Conservation (phyloP, 64 coral and sea anemone species). For the Dendrophyllia cribrosa region DNA sequence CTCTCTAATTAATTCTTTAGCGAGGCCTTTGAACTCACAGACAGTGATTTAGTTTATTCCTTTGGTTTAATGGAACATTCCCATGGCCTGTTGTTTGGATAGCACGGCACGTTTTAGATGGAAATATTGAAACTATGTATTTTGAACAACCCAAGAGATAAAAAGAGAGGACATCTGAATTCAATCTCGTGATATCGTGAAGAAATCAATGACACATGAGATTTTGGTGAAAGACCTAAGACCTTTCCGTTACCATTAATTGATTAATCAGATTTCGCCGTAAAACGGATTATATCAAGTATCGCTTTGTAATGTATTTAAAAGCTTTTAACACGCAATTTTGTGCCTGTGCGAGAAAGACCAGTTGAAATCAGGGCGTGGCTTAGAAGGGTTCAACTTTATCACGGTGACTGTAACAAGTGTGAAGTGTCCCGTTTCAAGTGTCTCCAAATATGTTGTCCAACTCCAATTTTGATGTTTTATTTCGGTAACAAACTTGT, state of each 20-base stretch:
- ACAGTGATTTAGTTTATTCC: not conserved
- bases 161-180: not conserved
- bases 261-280: slow-evolving; percentile 32
- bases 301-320: slow-evolving; percentile 20
- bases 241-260: slow-evolving; percentile 33
- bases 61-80: not conserved
- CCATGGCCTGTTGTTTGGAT: not conserved
- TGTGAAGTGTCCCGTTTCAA: not conserved
- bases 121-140: not conserved
- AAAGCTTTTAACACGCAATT: slow-evolving; percentile 29
- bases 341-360: not conserved
- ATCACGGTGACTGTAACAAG: not conserved
- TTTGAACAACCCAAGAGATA: not conserved
- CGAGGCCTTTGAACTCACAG: not conserved
- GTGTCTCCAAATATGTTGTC: not conserved
- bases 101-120: not conserved
- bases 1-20: not conserved
- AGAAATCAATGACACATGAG: slow-evolving; percentile 21
- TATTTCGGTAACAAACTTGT: slow-evolving; percentile 26
- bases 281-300: slow-evolving; percentile 19
- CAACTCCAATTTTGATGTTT: not conserved
- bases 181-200: not conserved
- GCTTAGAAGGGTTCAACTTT: not conserved
- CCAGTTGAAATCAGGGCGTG: not conserved
- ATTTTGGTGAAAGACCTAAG: not conserved